Base-by-base conservation (phyloP, 1,140 invertebrate genomes). In the Myzus persicae region DNA sequence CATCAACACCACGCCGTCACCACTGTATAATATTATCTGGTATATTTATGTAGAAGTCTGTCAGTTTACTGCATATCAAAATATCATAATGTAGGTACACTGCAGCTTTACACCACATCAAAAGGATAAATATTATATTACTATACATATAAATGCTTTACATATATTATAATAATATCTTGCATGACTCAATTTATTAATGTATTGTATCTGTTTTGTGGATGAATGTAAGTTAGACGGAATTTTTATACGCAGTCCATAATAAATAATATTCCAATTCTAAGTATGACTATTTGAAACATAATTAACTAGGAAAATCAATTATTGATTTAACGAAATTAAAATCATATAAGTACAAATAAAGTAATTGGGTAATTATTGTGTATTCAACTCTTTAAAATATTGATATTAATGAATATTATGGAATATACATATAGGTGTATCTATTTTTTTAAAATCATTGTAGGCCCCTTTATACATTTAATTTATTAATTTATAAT, bases 11-110 rank as follows among this genome's bases (percentile, higher is more conserved):
- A 54, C 46, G 31, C 87, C 87, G 22, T 24, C 48, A 89, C 87
- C 24, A 54, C 42, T 14, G 26, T 44, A 44, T 46, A 42, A 85
- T 85, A 85, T 76, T 18, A 76, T 76, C 59, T n/a, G 59, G n/a
- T 76, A 76, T n/a, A 76, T n/a, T n/a, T 76, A 76, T 76, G 59
- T 42, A 36, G n/a, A 51, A 51, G 85, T 88, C 87, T 88, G 44
- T 48, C 87, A 38, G 87, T 88, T 82, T 40, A 40, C 22, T 76
- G n/a, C n/a, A 76, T 18, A 82, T 38, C n/a, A 82, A 82, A 51
- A 51, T 51, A 82, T 82, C 38, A 40, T 38, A 38, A 40, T 22
- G 81, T 82, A 82, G 36, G 7, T 82, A 82, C 36, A 38, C 59
- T 36, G 1, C n/a, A 76, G 59, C 59, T n/a, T n/a, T 76, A 76